A percentile compares a stretch with the other conserved stretches of the same genome.
Conservation (phyloP, 2,113 vertebrate genomes). For the Varanus salvator region DNA sequence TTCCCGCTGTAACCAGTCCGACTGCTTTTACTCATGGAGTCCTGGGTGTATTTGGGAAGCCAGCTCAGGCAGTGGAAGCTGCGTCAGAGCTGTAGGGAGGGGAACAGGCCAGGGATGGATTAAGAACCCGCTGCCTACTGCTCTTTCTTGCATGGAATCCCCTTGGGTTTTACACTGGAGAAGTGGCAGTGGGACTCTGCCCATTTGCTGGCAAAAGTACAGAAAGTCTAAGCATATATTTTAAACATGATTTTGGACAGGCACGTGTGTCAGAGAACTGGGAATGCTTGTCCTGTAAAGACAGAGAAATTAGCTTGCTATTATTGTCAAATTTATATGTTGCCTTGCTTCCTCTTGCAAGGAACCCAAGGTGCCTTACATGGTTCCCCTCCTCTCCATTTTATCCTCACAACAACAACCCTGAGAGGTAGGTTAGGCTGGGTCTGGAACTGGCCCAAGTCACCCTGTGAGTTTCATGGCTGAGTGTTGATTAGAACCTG, state of each 20-base stretch:
- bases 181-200: background rate
- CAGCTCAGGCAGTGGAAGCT: no score
- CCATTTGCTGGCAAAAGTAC: background rate
- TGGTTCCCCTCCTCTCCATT: no score
- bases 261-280: background rate
- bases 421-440: no score
- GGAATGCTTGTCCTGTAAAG: background rate
- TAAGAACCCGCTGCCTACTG: background rate
- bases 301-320: no score
- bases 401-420: no score
- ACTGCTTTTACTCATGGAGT: background rate
- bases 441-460: no score
- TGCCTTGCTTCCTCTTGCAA: no score
- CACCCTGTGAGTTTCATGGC: no score
- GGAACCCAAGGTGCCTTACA: no score
- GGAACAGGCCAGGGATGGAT: background rate
- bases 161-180: background rate
- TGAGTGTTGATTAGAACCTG: no score
- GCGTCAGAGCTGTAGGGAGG: no score
- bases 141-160: background rate
- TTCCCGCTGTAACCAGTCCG: background rate
- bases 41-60: background rate
- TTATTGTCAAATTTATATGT: no score
- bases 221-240: background rate
- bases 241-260: background rate